Percentiles rank a stretch among this genome's conserved stretches.
phyloP scores from a whole-genome alignment of 2,797 vertebrate species.

The Adrianichthys oophorus region DNA sequence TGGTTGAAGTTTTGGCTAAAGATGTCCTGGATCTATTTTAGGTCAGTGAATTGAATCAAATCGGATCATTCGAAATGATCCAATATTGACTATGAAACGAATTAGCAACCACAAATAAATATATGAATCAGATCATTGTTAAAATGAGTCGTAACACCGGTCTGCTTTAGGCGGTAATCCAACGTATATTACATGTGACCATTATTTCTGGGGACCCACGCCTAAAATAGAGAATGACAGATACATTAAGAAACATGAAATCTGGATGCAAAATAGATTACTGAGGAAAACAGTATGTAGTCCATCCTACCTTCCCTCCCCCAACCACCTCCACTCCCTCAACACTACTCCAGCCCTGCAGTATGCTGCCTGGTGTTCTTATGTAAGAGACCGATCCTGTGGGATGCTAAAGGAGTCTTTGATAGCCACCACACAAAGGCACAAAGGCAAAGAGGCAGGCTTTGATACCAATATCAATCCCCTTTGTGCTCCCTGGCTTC shows the following conservation, averaged over 20 bases:
- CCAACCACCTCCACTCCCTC: conserved; percentile 50
- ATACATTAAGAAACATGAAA: conserved; percentile 33
- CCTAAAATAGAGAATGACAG: conserved; percentile 2
- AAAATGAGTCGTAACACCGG: too few relatives aligned
- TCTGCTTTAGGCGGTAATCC: too few relatives aligned
- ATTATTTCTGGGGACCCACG: neutral
- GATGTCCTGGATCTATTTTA: too few relatives aligned
- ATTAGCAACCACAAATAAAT: too few relatives aligned
- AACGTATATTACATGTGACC: too few relatives aligned
- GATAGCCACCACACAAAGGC: conserved; percentile 69
- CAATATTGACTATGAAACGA: too few relatives aligned
- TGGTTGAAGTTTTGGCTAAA: too few relatives aligned
- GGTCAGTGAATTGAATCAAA: too few relatives aligned
- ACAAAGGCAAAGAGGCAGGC: conserved; percentile 66
- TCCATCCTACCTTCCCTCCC: conserved; percentile 29
- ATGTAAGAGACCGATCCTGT: conserved; percentile 67
- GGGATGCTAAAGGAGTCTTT: conserved; percentile 65
- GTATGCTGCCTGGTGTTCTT: conserved; percentile 67
- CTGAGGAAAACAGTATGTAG: conserved; percentile 47
- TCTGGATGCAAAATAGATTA: conserved; percentile 35
- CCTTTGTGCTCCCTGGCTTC: conserved; percentile 56
- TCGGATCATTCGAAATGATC: too few relatives aligned
- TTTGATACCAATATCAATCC: conserved; percentile 71
- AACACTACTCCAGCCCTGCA: conserved; percentile 52
- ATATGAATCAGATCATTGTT: too few relatives aligned